A percentile compares a stretch with the other conserved stretches of the same genome.
Conservation (phyloP, 1,140 invertebrate species). For the Lamellibrachia luymesi region DNA sequence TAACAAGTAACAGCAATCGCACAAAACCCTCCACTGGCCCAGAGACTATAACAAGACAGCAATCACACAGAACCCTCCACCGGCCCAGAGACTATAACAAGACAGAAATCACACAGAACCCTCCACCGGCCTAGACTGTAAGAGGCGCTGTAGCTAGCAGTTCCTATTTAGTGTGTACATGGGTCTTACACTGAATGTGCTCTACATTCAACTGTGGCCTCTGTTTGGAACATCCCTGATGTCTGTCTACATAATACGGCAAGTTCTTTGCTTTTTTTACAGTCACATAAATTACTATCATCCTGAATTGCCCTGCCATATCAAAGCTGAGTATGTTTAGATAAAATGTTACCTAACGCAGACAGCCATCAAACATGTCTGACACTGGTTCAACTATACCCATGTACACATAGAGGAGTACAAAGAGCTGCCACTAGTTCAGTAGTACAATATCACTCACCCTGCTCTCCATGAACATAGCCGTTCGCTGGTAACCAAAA, state of each 20-base stretch:
- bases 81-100: neutral
- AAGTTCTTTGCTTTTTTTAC: no score
- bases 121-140: neutral
- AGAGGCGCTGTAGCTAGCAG: neutral
- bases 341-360: no score
- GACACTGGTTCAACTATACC: neutral
- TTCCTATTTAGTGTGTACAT: neutral
- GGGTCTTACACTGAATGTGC: neutral
- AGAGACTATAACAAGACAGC: neutral
- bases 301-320: no score
- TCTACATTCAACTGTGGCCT: neutral
- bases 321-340: neutral
- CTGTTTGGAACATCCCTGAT: no score
- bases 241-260: no score
- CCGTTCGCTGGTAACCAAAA: neutral
- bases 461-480: neutral
- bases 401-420: neutral
- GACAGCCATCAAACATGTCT: no score
- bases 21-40: no score
- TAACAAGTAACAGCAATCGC: neutral
- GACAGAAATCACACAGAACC: neutral
- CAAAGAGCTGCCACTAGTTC: neutral
- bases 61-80: neutral
- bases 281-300: no score
- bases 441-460: neutral